Evolutionary conservation across 2,888 invertebrate species (phyloP).

Genomic region (Drosophila sordidula): DNA sequence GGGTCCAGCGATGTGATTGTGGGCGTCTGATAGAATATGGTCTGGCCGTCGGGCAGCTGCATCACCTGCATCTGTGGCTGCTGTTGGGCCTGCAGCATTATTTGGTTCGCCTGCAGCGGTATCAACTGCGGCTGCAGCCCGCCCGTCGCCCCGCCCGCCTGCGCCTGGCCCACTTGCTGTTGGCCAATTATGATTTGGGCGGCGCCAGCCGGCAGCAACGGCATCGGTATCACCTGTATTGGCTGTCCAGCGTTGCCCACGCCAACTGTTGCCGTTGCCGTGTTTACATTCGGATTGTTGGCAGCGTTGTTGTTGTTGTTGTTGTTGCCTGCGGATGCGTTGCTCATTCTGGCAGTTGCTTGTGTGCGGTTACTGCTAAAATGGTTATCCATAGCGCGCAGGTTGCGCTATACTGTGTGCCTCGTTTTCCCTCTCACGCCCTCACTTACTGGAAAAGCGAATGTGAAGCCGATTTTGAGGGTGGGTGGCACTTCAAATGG

Average conservation of each 20-base stretch:
- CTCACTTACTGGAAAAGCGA: slow-evolving; percentile 85
- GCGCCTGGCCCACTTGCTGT: slow-evolving; percentile 70
- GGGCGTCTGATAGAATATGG: slow-evolving; percentile 91
- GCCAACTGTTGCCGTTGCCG: slow-evolving; percentile 30
- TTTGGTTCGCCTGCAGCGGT: slow-evolving; percentile 83
- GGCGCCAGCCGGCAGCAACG: slow-evolving; percentile 70
- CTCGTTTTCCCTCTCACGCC: slow-evolving; percentile 51
- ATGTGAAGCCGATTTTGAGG: slow-evolving; percentile 83
- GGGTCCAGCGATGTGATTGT: slow-evolving; percentile 66
- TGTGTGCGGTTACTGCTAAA: slow-evolving; percentile 60
- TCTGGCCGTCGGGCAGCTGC: slow-evolving; percentile 96
- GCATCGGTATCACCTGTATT: slow-evolving; percentile 84
- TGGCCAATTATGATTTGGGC: slow-evolving; percentile 84
- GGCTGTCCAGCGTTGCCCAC: slow-evolving; percentile 50
- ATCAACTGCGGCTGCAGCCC: slow-evolving; percentile 78
- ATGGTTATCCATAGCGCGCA: slow-evolving; percentile 69
- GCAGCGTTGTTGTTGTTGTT: slow-evolving; percentile 25
- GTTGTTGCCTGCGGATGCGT: slow-evolving; percentile 41
- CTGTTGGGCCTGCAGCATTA: slow-evolving; percentile 84
- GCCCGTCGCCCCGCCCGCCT: slow-evolving; percentile 49
- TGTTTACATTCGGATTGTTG: slow-evolving; percentile 38
- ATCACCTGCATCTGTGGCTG: slow-evolving; percentile 90
- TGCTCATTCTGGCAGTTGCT: slow-evolving; percentile 66
- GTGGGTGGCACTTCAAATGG: slow-evolving; percentile 81
- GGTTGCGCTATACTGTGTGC: slow-evolving; percentile 42